phyloP scores from a whole-genome alignment of 2,888 invertebrate genomes.

The Eledona agricola region DNA sequence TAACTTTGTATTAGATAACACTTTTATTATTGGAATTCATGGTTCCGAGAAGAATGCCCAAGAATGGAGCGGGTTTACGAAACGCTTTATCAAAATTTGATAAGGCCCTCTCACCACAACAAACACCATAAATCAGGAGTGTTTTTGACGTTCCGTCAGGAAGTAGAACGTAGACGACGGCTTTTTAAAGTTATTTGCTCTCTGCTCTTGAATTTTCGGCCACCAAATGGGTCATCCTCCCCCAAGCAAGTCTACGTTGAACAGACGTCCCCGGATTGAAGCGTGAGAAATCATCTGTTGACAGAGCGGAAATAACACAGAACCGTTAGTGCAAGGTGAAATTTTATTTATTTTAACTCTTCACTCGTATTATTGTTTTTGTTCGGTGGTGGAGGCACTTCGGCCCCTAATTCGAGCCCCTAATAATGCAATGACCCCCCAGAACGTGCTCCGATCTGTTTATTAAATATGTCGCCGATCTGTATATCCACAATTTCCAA shows the following conservation, averaged over 20 bases:
- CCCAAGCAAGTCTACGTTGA: slow-evolving; percentile 43
- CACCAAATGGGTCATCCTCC: slow-evolving; percentile 30
- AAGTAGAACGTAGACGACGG: slow-evolving; percentile 29
- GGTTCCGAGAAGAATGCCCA: slow-evolving; percentile 16
- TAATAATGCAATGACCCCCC: slow-evolving; percentile 11
- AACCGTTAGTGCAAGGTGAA: slow-evolving; percentile 22
- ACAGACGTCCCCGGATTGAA: slow-evolving; percentile 42
- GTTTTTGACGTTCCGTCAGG: slow-evolving; percentile 31
- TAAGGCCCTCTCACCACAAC: slow-evolving; percentile 41
- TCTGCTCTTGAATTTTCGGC: too few relatives aligned
- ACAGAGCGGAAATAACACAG: slow-evolving; percentile 40
- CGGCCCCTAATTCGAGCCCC: background rate
- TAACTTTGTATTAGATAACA: slow-evolving; percentile 28
- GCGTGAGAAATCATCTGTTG: slow-evolving; percentile 47
- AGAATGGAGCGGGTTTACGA: slow-evolving; percentile 16
- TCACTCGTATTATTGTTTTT: slow-evolving; percentile 25
- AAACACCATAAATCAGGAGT: slow-evolving; percentile 42
- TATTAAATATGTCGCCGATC: slow-evolving; percentile 18
- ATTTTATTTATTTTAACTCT: slow-evolving; percentile 24
- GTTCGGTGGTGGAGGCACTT: slow-evolving; percentile 2
- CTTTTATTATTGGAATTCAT: slow-evolving; percentile 27
- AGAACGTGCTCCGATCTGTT: slow-evolving; percentile 4
- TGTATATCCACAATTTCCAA: slow-evolving; percentile 15
- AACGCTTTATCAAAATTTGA: slow-evolving; percentile 42
- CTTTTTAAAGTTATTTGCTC: too few relatives aligned